A percentile compares a stretch with the other conserved stretches of the same genome.
Evolutionary conservation across 2,113 vertebrate species (phyloP).

Genomic region (Galemys pyrenaicus): DNA sequence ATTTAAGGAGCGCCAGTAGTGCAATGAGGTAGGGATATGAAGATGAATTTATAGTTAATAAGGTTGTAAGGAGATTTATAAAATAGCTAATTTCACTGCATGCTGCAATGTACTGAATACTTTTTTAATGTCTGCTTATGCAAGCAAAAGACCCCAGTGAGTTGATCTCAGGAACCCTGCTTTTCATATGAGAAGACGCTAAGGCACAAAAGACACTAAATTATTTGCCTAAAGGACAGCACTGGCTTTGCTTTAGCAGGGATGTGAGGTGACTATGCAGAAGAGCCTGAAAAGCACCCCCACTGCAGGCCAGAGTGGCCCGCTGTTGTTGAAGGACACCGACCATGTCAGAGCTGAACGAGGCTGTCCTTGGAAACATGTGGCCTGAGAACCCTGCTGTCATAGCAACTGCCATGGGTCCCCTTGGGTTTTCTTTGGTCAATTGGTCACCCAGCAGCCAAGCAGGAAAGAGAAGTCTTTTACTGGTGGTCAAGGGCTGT

Average conservation of each 20-base stretch:
- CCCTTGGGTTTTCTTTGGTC: background rate
- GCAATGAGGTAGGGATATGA: background rate
- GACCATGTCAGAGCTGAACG: background rate
- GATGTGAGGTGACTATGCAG: background rate
- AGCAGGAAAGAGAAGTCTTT: background rate
- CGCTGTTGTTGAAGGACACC: background rate
- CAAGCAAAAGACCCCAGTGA: background rate
- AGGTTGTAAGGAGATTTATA: background rate
- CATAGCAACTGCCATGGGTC: background rate
- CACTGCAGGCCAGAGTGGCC: background rate
- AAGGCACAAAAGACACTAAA: background rate
- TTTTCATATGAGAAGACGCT: background rate
- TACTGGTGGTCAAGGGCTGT: background rate
- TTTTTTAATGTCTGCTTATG: background rate
- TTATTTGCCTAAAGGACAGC: background rate
- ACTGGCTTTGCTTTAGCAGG: background rate
- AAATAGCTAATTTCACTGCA: background rate
- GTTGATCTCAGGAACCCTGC: background rate
- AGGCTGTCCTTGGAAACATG: background rate
- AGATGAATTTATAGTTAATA: background rate
- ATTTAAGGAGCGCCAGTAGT: background rate
- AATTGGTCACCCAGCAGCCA: background rate
- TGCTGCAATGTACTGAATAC: background rate
- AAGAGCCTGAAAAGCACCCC: background rate
- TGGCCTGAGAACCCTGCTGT: background rate